phyloP scores from a whole-genome alignment of 2,797 vertebrate species.

The Adrianichthys oophorus region DNA sequence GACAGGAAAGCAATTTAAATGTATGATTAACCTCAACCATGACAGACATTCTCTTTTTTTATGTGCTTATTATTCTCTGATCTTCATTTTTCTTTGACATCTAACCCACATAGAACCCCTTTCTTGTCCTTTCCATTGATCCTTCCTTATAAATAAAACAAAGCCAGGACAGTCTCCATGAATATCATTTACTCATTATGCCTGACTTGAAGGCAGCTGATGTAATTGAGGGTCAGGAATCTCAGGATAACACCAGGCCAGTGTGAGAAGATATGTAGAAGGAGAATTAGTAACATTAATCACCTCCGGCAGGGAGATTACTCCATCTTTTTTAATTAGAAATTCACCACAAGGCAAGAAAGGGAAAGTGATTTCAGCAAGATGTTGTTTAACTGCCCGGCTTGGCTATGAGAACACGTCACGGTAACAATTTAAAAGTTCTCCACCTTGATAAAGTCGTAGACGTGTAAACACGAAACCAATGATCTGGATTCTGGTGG shows the following conservation, averaged over 20 bases:
- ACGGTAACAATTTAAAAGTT: slow-evolving; percentile 22
- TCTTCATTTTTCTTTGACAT: slow-evolving; percentile 31
- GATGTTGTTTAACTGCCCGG: slow-evolving; percentile 16
- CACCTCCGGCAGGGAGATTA: slow-evolving; percentile 52
- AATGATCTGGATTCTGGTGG: too few species aligned
- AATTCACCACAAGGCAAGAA: slow-evolving; percentile 32
- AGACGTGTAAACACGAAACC: too few species aligned
- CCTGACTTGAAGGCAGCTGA: slow-evolving; percentile 12
- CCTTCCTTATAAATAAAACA: slow-evolving; percentile 46
- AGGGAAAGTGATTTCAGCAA: slow-evolving; percentile 13
- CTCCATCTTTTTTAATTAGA: slow-evolving; percentile 49
- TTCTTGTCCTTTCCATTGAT: slow-evolving; percentile 21
- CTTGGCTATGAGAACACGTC: slow-evolving; percentile 47
- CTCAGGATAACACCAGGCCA: slow-evolving; percentile 26
- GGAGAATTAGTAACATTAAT: slow-evolving; percentile 59
- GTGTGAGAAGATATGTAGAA: slow-evolving; percentile 41
- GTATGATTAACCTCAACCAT: slow-evolving; percentile 9
- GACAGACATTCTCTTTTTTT: slow-evolving; percentile 28
- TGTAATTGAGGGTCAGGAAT: slow-evolving; percentile 21
- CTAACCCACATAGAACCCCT: slow-evolving; percentile 23
- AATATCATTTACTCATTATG: slow-evolving; percentile 46
- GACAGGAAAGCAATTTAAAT: slow-evolving; percentile 16
- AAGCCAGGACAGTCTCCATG: slow-evolving; percentile 55
- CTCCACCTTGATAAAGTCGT: slow-evolving; percentile 14
- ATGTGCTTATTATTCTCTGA: background rate